phyloP scores from a whole-genome alignment of 1,140 invertebrate species.

The Philaenus spumarius region DNA sequence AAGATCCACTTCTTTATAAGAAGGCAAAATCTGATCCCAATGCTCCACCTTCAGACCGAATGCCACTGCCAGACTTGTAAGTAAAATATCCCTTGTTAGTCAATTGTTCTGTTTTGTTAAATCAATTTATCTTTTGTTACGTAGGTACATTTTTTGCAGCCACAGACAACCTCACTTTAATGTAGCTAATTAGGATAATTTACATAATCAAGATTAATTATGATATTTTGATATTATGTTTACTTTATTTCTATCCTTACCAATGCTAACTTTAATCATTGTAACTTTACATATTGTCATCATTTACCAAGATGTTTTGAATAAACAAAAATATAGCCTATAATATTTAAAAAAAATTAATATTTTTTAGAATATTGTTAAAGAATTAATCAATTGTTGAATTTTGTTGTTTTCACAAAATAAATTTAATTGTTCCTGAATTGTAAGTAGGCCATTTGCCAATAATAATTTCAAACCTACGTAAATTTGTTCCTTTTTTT shows the following conservation, averaged over 20 bases:
- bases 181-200: background rate
- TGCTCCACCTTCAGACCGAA: constrained; percentile 82
- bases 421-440: background rate
- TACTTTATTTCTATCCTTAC: no score
- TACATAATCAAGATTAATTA: no score
- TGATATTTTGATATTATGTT: no score
- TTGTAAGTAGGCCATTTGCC: background rate
- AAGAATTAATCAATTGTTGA: background rate
- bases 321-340: background rate
- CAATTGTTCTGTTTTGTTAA: constrained; percentile 6
- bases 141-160: background rate
- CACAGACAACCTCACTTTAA: background rate
- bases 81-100: no score
- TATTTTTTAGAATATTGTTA: background rate
- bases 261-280: no score
- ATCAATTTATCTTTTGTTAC: background rate
- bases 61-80: constrained; percentile 89
- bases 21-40: constrained; percentile 97
- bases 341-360: no score
- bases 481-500: constrained; percentile 30
- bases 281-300: no score
- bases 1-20: constrained; percentile 86
- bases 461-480: background rate
- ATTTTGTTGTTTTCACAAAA: no score
- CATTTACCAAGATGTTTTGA: background rate